Evolutionary conservation across 2,888 invertebrate genomes (phyloP), one percentile per base, ranked within the genome.

Genomic region (Cistogaster globosa): DNA sequence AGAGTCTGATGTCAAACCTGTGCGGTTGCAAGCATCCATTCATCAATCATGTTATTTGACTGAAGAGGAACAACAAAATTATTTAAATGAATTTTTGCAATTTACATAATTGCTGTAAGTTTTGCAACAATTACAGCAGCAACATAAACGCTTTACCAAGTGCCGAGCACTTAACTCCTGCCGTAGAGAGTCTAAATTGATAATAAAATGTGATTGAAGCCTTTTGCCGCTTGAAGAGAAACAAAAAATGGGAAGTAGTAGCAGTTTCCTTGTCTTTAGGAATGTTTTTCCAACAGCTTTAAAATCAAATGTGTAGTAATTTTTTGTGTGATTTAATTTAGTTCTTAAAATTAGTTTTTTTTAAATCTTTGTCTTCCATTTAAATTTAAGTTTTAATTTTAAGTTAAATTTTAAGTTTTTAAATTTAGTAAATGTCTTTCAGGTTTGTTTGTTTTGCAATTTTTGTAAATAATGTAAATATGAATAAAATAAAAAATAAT

Each of bases 361-460:
- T 48, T n/a, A 48, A 48, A 48, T 48, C 16, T 7, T n/a, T n/a
- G 48, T 48, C 48, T 48, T 48, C n/a, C 48, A 42, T 12, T 42
- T 42, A 42, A 12, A 12, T 42, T 12, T 42, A 42, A 42, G 42
- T 42, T 42, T 42, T 42, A 42, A 42, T 42, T 42, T 42, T 38
- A 38, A 38, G 8, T 38, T 38, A 16, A 12, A 14, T 45, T 45
- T 14, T 48, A 5, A 48, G 16, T 14, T 14, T n/a, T 78, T 63
- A 71, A 14, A 51, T 65, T 72, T 69, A 51, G 12, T 32, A 67
- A 22, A 72, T 68, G 80, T 80, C 80, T 80, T 74, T 53, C 60
- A 7, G 78, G 69, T 79, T 76, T 76, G 67, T 68, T 72, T 79
- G 72, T 72, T 72, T 72, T 72, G 72, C 63, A 63, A 62, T 72